Evolutionary conservation across 1,140 invertebrate species (phyloP).

Genomic region (Muscidifurax raptorellus): DNA sequence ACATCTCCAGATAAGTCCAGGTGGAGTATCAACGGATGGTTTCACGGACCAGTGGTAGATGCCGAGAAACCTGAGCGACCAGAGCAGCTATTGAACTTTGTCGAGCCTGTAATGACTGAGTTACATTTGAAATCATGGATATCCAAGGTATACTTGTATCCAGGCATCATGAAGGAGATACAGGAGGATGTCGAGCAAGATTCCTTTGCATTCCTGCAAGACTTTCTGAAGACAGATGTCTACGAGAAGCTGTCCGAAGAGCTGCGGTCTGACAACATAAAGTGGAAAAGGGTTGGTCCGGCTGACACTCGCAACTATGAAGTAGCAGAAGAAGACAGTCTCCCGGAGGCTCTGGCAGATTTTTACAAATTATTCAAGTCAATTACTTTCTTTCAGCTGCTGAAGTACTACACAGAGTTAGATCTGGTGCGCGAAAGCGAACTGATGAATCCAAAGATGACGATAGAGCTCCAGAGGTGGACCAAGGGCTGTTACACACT

Average conservation of each 20-base stretch:
- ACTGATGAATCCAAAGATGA: conserved; percentile 69
- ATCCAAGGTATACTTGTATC: conserved; percentile 73
- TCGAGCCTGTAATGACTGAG: conserved; percentile 57
- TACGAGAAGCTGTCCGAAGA: conserved; percentile 73
- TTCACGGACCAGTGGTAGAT: conserved; percentile 77
- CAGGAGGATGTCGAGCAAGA: conserved; percentile 77
- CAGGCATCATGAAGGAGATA: conserved; percentile 73
- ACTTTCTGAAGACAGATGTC: conserved; percentile 75
- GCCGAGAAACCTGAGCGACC: conserved; percentile 45
- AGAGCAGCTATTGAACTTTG: conserved; percentile 42
- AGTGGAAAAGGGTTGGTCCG: conserved; percentile 79
- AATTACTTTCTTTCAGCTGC: conserved; percentile 76
- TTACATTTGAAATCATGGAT: conserved; percentile 73
- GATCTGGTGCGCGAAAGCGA: conserved; percentile 71
- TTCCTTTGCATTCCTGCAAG: conserved; percentile 77
- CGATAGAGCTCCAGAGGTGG: conserved; percentile 82
- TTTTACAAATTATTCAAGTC: conserved; percentile 76
- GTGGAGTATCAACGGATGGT: conserved; percentile 86
- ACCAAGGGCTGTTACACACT: conserved; percentile 80
- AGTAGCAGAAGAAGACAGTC: conserved; percentile 71
- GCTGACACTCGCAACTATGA: conserved; percentile 80
- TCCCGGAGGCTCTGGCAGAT: conserved; percentile 70
- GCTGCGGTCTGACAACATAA: conserved; percentile 72
- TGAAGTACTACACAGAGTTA: conserved; percentile 81
- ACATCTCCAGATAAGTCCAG: conserved; percentile 78